Base-by-base conservation (phyloP, 1,140 invertebrate species). In the Patella vulgata region DNA sequence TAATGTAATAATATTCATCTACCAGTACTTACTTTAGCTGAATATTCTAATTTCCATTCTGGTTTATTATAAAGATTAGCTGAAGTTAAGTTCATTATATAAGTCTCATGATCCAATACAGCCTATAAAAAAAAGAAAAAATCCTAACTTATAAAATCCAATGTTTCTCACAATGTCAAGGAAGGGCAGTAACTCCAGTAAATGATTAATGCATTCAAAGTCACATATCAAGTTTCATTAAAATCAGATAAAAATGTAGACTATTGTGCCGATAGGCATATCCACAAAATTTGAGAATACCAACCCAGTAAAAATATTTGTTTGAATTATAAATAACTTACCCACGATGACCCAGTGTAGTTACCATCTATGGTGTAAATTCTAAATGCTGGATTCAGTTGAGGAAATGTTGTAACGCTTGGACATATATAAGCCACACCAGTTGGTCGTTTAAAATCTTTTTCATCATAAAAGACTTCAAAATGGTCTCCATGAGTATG, bases 321-420 rank as follows among this genome's bases (percentile, higher is more conserved):
- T n/a, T n/a, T n/a, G n/a, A n/a, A n/a, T n/a, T n/a, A 14, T 25
- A 17, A 30, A 9, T 9, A 23, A 39, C 63, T 61, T 70, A 77
- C 78, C 68, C 73, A 80, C 17, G 73, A 75, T 39, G 92, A 91
- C 58, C 90, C 87, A 25, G 90, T 86, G 81, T 96, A 93, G 85
- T 95, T 93, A 2, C 95, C 96, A 81, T 98, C 96, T 2, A 98
- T 89, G 73, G 95, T 94, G 82, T 97, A 98, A 82, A 99, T 94
- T 79, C 96, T 87, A 82, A 97, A 99, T 3, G 94, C 94, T 0
- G 96, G 94, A 88, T 98, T 98, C 25, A 97, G 86, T 79, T 94
- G 42, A 4, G 69, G 56, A 65, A 95, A 98, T 2, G 96, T 93
- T 2, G 95, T 95, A 0, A 97, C 93, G 2, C 93, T 96, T 8